phyloP scores from a whole-genome alignment of 2,888 invertebrate species.

The Acanthosepion esculentum region DNA sequence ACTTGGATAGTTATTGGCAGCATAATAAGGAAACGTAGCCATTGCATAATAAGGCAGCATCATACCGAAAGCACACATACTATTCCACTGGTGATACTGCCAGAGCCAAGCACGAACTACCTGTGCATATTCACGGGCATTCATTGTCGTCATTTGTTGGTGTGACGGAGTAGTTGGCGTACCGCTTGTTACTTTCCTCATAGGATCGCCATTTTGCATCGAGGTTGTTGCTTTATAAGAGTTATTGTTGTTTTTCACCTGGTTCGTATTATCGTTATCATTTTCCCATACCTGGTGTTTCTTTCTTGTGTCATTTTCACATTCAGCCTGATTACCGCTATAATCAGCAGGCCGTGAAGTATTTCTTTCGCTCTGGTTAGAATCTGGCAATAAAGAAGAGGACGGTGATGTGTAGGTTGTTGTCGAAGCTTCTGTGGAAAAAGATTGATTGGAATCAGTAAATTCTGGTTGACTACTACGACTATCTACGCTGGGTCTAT shows the following conservation, averaged over 20 bases:
- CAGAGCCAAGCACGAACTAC: conserved; percentile 59
- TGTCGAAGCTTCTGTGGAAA: neutral
- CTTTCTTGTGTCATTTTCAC: neutral
- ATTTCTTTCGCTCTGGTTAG: neutral
- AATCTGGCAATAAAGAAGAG: neutral
- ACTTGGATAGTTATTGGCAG: conserved; percentile 25
- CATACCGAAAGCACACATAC: conserved; percentile 55
- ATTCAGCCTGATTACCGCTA: neutral
- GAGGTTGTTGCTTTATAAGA: neutral
- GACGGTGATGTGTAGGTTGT: neutral
- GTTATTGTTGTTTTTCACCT: neutral
- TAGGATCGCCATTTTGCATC: neutral
- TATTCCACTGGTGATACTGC: conserved; percentile 57
- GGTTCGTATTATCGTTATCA: neutral
- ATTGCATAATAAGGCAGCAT: conserved; percentile 54
- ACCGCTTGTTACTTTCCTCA: neutral
- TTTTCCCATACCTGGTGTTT: neutral
- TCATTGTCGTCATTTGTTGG: conserved; percentile 48
- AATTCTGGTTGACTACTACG: neutral
- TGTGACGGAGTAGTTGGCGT: neutral
- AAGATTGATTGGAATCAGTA: neutral
- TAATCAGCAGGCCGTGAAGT: neutral
- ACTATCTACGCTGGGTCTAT: neutral
- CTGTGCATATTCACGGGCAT: conserved; percentile 61
- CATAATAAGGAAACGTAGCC: conserved; percentile 50